Percentiles rank a stretch among this genome's conserved stretches.
Evolutionary conservation across 2,888 invertebrate species (phyloP).

Genomic region (Agrotis puta): DNA sequence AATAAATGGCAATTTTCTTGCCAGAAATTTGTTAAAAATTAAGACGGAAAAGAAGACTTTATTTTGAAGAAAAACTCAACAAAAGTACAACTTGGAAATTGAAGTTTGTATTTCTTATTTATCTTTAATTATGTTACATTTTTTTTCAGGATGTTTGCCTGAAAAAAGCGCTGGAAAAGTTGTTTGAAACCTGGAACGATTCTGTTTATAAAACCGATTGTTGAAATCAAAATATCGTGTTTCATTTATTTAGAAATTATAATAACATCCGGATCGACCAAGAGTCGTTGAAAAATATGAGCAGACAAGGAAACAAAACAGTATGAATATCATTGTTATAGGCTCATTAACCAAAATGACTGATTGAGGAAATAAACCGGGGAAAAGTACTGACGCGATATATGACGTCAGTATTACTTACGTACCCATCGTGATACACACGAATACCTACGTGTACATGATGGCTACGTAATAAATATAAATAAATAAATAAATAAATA

Average conservation of each 20-base stretch:
- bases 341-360: slow-evolving; percentile 9
- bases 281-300: neutral
- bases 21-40: too few relatives aligned
- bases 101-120: too few relatives aligned
- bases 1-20: too few relatives aligned
- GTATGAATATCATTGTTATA: too few relatives aligned
- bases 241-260: neutral
- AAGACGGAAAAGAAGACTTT: too few relatives aligned
- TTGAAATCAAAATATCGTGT: neutral
- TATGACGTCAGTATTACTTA: neutral
- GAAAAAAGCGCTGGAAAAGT: slow-evolving; percentile 28
- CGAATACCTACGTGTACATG: neutral
- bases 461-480: slow-evolving; percentile 11
- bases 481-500: too few relatives aligned
- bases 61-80: too few relatives aligned
- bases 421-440: neutral
- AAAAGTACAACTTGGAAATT: too few relatives aligned
- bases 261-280: too few relatives aligned
- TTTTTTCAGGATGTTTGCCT: slow-evolving; percentile 26
- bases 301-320: neutral
- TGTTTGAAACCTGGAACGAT: slow-evolving; percentile 25
- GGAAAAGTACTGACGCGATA: slow-evolving; percentile 23
- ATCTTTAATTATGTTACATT: too few relatives aligned
- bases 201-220: neutral
- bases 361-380: slow-evolving; percentile 26